Evolutionary conservation across 2,888 invertebrate species (phyloP), one percentile per base, ranked within the genome.

Genomic region (Diadegma fenestrale): DNA sequence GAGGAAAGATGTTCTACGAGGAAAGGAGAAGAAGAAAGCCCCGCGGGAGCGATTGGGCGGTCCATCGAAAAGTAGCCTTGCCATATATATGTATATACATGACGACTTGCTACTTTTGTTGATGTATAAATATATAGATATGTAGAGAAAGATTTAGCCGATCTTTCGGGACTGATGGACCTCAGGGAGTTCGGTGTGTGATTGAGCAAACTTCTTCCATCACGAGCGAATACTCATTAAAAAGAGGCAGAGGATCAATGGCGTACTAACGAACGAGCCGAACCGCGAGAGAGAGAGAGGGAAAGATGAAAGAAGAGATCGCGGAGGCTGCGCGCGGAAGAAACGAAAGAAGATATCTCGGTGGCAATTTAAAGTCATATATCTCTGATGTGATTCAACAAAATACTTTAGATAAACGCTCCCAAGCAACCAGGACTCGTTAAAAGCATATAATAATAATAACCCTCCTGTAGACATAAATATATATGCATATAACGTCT

Each of bases 221-320:
- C 82, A 82, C 78, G 68, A 75, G 69, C 82, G 85, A 79, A 85
- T 82, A 78, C 82, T 85, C 82, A 82, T 82, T 82, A 82, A 79
- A 82, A 85, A 66, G 78, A 83, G 72, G 66, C 66, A 79, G 68
- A 63, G 68, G 58, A 78, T 83, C 82, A 83, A 83, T 78, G 78
- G 82, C 66, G 72, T 73, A 79, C 72, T 82, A 82, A 81, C 80
- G 80, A 81, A 80, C 58, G 10, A 76, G 26, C 37, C 10, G 8
- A 17, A n/a, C 3, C n/a, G 30, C 26, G 14, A 73, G 26, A 73
- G 58, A 58, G 26, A 41, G 41, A 72, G 19, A 54, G 12, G 19
- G 43, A 61, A 26, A 75, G 43, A 75, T 54, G 30, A 63, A 26
- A 51, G 26, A 45, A 58, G 51, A 72, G n/a, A 72, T 58, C 19